phyloP scores from a whole-genome alignment of 2,113 vertebrate species.

The Psittacara wagleri region DNA sequence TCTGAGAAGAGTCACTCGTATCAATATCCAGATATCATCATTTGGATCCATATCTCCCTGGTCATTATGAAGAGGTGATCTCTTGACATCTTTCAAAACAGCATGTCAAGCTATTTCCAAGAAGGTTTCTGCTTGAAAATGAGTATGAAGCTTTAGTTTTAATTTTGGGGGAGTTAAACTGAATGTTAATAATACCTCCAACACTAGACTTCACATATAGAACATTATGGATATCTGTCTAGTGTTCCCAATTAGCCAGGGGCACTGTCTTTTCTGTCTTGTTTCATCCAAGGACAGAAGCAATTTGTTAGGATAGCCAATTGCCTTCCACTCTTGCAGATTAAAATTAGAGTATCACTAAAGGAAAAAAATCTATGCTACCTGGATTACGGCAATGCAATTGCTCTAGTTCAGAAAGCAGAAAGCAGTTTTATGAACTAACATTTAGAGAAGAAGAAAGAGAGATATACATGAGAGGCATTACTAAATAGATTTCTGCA shows the following conservation, averaged over 20 bases:
- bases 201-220: not conserved
- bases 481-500: constrained; percentile 36
- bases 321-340: constrained; percentile 64
- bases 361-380: constrained; percentile 48
- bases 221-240: constrained; percentile 33
- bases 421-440: constrained; percentile 67
- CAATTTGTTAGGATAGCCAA: constrained; percentile 57
- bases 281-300: constrained; percentile 67
- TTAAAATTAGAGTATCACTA: constrained; percentile 49
- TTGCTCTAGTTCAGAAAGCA: not conserved
- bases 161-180: constrained; percentile 53
- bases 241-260: constrained; percentile 54
- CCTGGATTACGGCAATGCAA: constrained; percentile 46
- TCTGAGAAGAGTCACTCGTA: not conserved
- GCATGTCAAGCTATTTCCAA: not conserved
- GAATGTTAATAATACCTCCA: constrained; percentile 62
- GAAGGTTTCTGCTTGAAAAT: not conserved
- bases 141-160: constrained; percentile 11
- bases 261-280: constrained; percentile 51
- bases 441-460: constrained; percentile 66
- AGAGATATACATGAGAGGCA: constrained; percentile 42
- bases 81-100: not conserved
- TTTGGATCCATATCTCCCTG: not conserved
- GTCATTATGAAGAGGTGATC: not conserved
- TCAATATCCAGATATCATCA: not conserved